Evolutionary conservation across 2,797 vertebrate species (phyloP), one percentile per base, ranked within the genome.

Genomic region (Sebastiscus albofasciatus): DNA sequence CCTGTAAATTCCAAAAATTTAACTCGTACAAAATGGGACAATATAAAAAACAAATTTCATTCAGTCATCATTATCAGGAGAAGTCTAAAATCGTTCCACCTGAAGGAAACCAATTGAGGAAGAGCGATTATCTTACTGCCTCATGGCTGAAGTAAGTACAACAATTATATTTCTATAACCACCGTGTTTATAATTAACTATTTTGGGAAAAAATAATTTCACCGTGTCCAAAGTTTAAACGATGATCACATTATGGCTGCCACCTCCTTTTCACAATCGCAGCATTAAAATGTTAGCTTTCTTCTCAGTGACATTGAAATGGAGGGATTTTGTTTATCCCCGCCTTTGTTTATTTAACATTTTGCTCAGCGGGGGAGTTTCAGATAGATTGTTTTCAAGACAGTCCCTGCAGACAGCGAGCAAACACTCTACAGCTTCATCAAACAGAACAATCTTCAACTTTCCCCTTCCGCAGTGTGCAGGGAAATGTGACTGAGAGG

Each of bases 321-420:
- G 93, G 95, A 93, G 94, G 92, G 95, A 96, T 96, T 96, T 96
- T 96, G 95, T 96, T 96, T 96, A 96, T 96, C 95, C 94, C 90
- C 76, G 92, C 94, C 94, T 95, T 96, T 96, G 96, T 96, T 96
- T 96, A 96, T 96, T 96, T 96, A 96, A 96, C 96, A 96, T 96
- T 96, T 96, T 93, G 94, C 96, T 94, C 95, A 96, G 95, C 92
- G 89, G 96, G 96, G 93, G 93, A 95, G 94, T 95, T 96, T 96
- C 94, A 96, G 94, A 96, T 95, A 95, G 95, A 95, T 96, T 96
- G 95, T 96, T 96, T 96, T 95, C 93, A 95, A 95, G 94, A 95
- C 95, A 93, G 93, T 96, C 95, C 95, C 96, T 94, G 94, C 96
- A 96, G 96, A 96, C 95, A 95, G 94, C 89, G 92, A 95, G 95